phyloP scores from a whole-genome alignment of 53 echinoderm and acorn worm genomes.

The Mesocentrotus franciscanus region DNA sequence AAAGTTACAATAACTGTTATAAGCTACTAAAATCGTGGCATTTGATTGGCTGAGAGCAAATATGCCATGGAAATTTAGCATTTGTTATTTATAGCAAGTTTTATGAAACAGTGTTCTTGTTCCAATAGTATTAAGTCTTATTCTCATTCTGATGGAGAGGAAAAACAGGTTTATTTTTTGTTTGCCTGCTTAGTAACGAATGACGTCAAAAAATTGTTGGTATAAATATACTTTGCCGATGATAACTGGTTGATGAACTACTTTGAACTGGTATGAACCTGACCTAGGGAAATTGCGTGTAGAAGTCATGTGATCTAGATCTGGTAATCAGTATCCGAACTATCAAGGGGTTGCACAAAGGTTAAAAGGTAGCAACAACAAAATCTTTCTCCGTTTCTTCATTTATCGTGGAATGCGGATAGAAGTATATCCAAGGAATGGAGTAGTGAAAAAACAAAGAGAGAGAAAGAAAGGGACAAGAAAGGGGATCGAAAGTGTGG shows the following conservation, averaged over 20 bases:
- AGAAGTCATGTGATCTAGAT: neutral
- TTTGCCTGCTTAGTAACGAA: neutral
- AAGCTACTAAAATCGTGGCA: too few relatives aligned
- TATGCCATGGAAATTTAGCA: too few relatives aligned
- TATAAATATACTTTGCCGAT: neutral
- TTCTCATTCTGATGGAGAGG: neutral
- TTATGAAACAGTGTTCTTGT: too few relatives aligned
- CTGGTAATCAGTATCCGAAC: neutral
- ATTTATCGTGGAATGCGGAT: neutral
- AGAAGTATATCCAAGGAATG: neutral
- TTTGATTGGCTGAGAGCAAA: too few relatives aligned
- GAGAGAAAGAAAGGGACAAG: neutral
- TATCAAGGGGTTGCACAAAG: neutral
- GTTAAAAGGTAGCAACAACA: neutral
- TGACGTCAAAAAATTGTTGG: neutral
- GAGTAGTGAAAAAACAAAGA: neutral
- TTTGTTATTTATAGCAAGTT: too few relatives aligned
- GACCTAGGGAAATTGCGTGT: neutral
- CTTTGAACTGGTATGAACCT: neutral
- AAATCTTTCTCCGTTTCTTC: neutral
- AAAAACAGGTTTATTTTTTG: too few relatives aligned
- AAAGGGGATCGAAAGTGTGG: too few relatives aligned
- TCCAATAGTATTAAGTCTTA: neutral
- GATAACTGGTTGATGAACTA: neutral
- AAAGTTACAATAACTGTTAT: too few relatives aligned